Percentiles rank a stretch among this genome's conserved stretches.
phyloP scores from a whole-genome alignment of 1,140 invertebrate genomes.

The Pseudomyrmex concolor region DNA sequence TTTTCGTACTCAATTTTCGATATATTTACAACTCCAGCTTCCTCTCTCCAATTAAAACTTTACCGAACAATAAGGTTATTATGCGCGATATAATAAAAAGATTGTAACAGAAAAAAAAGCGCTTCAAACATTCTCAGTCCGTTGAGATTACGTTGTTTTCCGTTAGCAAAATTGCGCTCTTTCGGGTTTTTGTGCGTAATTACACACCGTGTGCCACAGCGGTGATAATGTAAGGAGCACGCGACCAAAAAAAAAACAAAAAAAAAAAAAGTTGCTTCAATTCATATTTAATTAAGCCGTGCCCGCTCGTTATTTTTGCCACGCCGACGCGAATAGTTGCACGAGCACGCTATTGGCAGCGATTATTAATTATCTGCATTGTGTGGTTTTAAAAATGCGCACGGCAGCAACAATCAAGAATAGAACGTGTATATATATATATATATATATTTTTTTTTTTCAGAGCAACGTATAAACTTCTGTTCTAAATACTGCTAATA shows the following conservation, averaged over 20 bases:
- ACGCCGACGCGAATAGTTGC: background rate
- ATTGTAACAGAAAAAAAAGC: background rate
- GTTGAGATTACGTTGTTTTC: slow-evolving; percentile 6
- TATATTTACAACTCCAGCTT: slow-evolving; percentile 8
- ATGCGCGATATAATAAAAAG: background rate
- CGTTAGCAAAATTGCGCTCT: background rate
- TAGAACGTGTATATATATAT: too few relatives aligned
- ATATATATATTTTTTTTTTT: too few relatives aligned
- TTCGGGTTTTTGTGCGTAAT: slow-evolving; percentile 21
- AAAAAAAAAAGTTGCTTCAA: slow-evolving; percentile 18
- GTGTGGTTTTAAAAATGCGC: too few relatives aligned
- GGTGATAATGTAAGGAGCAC: background rate
- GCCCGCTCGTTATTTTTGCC: slow-evolving; percentile 27
- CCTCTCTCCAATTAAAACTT: background rate
- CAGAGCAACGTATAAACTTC: too few relatives aligned
- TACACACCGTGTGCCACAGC: background rate
- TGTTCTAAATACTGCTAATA: too few relatives aligned
- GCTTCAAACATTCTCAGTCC: slow-evolving; percentile 2
- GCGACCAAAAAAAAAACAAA: background rate
- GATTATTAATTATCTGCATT: too few relatives aligned
- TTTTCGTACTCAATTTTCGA: slow-evolving; percentile 12
- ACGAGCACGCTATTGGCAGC: too few relatives aligned
- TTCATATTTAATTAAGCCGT: slow-evolving; percentile 46
- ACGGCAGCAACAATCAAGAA: too few relatives aligned
- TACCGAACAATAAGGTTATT: background rate